phyloP scores from a whole-genome alignment of 2,888 invertebrate species.

The Nineta flava region DNA sequence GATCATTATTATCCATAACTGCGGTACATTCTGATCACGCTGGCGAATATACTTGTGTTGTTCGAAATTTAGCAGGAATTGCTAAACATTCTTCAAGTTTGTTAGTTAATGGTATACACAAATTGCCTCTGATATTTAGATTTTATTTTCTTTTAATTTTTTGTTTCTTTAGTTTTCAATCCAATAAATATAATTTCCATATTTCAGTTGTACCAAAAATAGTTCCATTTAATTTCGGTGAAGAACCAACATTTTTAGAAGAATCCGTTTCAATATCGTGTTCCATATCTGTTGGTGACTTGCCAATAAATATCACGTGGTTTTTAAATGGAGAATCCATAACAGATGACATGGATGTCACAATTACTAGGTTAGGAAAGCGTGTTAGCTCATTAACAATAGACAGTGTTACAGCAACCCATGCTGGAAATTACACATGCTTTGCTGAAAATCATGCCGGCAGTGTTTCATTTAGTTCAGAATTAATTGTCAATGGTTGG shows the following conservation, averaged over 20 bases:
- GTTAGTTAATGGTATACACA: conserved; percentile 43
- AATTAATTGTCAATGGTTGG: conserved; percentile 58
- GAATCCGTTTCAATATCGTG: conserved; percentile 32
- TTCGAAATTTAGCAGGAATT: conserved; percentile 23
- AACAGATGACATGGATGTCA: conserved; percentile 38
- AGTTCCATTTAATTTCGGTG: conserved; percentile 43
- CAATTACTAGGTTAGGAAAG: conserved; percentile 30
- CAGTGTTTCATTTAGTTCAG: conserved; percentile 45
- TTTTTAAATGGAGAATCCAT: conserved; percentile 33
- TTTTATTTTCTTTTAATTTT: neutral
- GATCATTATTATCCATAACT: conserved; percentile 38
- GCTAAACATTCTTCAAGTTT: conserved; percentile 24
- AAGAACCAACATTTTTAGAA: conserved; percentile 33
- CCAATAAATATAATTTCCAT: too few species aligned
- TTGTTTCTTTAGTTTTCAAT: neutral
- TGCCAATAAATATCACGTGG: conserved; percentile 43
- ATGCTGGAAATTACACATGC: conserved; percentile 64
- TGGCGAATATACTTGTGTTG: conserved; percentile 39
- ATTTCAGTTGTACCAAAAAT: conserved; percentile 45
- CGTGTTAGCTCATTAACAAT: conserved; percentile 44
- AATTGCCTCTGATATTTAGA: too few species aligned
- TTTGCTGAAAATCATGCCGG: conserved; percentile 60
- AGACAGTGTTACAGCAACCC: conserved; percentile 47
- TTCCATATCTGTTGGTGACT: conserved; percentile 35
- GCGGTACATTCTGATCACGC: conserved; percentile 35